A percentile compares a stretch with the other conserved stretches of the same genome.
phyloP scores from a whole-genome alignment of 2,113 vertebrate genomes.

The Gymnogyps californianus region DNA sequence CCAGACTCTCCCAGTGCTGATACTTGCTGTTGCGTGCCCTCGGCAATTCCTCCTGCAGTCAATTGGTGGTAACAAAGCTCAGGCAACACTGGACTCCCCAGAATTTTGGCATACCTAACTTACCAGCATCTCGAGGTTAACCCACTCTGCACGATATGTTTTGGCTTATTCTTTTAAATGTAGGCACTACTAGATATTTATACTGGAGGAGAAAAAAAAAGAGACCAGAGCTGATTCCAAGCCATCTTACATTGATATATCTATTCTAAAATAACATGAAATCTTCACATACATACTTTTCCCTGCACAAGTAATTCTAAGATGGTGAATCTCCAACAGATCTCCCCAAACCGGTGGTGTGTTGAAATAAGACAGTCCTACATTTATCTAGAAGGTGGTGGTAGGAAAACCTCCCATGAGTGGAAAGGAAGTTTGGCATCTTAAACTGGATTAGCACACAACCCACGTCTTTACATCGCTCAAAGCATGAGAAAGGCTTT shows the following conservation, averaged over 20 bases:
- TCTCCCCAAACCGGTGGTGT: neutral
- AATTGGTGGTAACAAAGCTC: neutral
- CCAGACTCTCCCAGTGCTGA: neutral
- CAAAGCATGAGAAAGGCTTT: neutral
- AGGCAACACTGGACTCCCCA: neutral
- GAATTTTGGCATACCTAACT: neutral
- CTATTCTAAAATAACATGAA: neutral
- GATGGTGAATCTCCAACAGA: neutral
- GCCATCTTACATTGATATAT: neutral
- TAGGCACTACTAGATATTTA: neutral
- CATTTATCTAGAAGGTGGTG: neutral
- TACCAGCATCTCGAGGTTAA: neutral
- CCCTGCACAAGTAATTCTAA: neutral
- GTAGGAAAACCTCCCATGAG: neutral
- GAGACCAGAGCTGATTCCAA: neutral
- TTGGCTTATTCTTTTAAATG: neutral
- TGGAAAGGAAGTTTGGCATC: neutral
- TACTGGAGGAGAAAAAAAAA: neutral
- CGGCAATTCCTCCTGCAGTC: neutral
- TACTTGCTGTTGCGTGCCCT: accelerated
- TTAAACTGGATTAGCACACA: conserved; percentile 8
- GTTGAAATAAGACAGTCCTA: neutral
- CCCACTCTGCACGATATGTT: neutral
- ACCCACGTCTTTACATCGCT: neutral
- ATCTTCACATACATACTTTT: neutral